Conservation (phyloP, 2,113 vertebrate species). For the Peromyscus polionotus region DNA sequence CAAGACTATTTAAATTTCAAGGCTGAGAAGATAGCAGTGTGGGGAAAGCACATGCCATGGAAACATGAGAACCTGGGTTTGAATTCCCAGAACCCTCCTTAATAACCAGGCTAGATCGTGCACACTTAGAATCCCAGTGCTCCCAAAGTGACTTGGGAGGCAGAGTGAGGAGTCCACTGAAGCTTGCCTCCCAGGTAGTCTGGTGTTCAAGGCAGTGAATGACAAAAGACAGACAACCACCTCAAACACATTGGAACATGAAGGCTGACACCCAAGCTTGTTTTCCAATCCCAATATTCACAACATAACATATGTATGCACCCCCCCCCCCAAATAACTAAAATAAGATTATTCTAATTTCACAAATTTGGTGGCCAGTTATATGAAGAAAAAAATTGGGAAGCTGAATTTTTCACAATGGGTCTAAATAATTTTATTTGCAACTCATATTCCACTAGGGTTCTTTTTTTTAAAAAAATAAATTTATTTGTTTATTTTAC, state of each 20-base stretch:
- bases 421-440: conserved; percentile 26
- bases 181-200: background rate
- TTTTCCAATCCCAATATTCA: too few species aligned
- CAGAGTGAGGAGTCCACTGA: background rate
- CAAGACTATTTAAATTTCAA: background rate
- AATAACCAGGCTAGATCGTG: background rate
- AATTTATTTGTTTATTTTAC: background rate
- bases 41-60: background rate
- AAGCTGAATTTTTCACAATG: background rate
- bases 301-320: background rate
- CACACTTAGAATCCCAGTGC: background rate
- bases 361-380: background rate
- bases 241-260: too few species aligned
- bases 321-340: background rate
- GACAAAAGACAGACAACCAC: too few species aligned
- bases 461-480: background rate
- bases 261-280: background rate
- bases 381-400: background rate
- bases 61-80: too few species aligned
- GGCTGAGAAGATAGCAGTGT: background rate
- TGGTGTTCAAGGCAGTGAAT: background rate
- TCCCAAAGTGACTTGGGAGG: too few species aligned
- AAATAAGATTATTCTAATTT: conserved; percentile 28
- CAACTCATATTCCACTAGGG: background rate
- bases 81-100: background rate